These are phyloP conservation scores for Chrosomus eos DNA, from an alignment of 2,797 vertebrate genomes.

Conservation along the genomic window DNA sequence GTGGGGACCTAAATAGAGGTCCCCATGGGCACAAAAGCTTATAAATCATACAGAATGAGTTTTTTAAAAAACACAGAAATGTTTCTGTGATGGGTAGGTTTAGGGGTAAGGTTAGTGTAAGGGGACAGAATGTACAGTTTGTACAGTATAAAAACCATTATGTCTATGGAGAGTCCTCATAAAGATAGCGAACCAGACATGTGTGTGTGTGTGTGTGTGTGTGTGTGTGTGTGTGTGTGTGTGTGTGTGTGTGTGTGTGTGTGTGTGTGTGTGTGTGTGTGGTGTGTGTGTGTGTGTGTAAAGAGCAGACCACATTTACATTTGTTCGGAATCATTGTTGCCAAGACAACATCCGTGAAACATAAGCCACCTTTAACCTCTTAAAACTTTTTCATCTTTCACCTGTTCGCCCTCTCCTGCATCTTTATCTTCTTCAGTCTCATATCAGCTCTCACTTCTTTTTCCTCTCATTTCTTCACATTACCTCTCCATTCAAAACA, in stretches of 20 bases:
- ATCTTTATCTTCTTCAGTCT: not conserved
- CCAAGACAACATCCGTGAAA: conserved; percentile 5
- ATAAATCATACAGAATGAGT: too few relatives aligned
- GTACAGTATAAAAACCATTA: too few relatives aligned
- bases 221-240: not conserved
- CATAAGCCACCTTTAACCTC: not conserved
- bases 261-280: not conserved
- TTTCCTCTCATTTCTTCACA: conserved; percentile 3
- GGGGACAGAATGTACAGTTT: too few relatives aligned
- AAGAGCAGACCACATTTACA: not conserved
- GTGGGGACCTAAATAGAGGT: too few relatives aligned
- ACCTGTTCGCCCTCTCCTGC: not conserved
- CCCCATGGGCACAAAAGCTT: too few relatives aligned
- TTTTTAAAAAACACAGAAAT: too few relatives aligned
- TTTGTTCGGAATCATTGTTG: not conserved
- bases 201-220: not conserved
- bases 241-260: not conserved
- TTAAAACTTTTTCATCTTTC: conserved; percentile 1
- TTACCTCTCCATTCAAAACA: conserved; percentile 5
- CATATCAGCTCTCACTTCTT: not conserved
- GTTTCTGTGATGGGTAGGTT: too few relatives aligned
- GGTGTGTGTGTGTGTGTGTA: not conserved
- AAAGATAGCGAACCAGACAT: too few relatives aligned
- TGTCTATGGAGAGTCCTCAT: too few relatives aligned
- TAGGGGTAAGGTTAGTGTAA: too few relatives aligned